Evolutionary conservation across 1,140 invertebrate species (phyloP), one percentile per base, ranked within the genome.

Genomic region (Triops longicaudatus): DNA sequence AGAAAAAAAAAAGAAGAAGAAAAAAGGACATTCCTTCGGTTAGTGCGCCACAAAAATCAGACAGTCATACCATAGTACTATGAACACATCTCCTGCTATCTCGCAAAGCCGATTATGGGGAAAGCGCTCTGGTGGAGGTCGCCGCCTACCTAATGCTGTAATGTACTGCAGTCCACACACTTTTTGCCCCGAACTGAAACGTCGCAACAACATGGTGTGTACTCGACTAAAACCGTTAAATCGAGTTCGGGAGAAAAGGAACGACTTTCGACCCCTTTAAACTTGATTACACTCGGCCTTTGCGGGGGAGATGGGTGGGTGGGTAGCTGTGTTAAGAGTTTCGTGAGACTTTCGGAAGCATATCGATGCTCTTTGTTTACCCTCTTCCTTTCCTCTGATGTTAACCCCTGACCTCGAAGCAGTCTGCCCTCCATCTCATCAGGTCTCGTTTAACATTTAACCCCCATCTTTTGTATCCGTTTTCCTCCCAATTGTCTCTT

Each of bases 371-470:
- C 31, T 37, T 37, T 37, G 31, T 37, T 37, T 7, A 4, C 7
- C 31, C 31, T 37, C 14, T 22, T 10, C 50, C 50, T 22, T 22
- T 10, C 50, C 50, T 12, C 9, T 63, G 50, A 63, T 63, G 50
- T 63, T 63, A 63, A 63, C 50, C 50, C 50, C 50, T 63, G 50
- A 63, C 50, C 50, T 63, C 50, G 17, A 63, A 63, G 50, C 50
- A 63, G 50, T 63, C 50, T 63, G 50, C 50, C 50, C 50, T 63
- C 50, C 50, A 63, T 63, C 50, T 63, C 50, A 63, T 63, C 50
- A 63, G 50, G 50, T 63, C 50, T 63, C 50, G 50, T 63, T 63
- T 63, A 63, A 63, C 50, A 63, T 63, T 63, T 63, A 63, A 63
- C 50, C 50, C 50, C 50, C 50, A 17, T 63, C 50, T 63, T 63